Conservation (phyloP, 2,113 vertebrate species). For the Gymnogyps californianus region DNA sequence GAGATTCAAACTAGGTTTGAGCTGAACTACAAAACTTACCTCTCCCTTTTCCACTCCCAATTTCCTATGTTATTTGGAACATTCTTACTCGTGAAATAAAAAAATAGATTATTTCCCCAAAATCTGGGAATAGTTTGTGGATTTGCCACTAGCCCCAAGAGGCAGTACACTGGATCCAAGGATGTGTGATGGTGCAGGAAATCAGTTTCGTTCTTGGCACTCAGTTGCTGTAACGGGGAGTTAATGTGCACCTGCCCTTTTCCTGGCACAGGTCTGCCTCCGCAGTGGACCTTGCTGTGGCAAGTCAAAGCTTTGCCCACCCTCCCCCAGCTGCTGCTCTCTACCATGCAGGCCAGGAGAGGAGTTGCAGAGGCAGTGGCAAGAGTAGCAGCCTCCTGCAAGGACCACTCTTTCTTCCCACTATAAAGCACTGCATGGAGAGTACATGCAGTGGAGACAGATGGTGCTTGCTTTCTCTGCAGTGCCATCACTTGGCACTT, state of each 20-base stretch:
- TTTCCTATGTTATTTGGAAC: not conserved
- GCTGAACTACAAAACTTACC: not conserved
- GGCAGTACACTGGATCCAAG: fast-evolving
- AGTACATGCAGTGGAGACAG: not conserved
- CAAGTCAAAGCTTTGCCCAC: not conserved
- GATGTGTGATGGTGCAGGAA: not conserved
- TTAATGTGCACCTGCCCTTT: not conserved
- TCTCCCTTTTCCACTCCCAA: not conserved
- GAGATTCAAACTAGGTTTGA: not conserved
- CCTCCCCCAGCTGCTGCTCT: fast-evolving
- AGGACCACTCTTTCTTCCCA: not conserved
- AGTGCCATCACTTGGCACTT: not conserved
- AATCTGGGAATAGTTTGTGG: not conserved
- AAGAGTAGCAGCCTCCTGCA: not conserved
- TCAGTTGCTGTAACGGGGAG: not conserved
- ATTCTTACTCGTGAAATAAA: not conserved
- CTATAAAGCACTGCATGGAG: not conserved
- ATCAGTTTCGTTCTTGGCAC: not conserved
- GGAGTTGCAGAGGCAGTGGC: not conserved
- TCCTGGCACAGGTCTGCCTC: not conserved
- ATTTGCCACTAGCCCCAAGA: not conserved
- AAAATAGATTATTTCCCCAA: not conserved
- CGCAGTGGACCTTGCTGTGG: fast-evolving
- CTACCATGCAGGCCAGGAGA: not conserved
- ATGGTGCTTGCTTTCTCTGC: not conserved